These are phyloP conservation scores for Zapus hudsonius DNA, from an alignment of 2,113 vertebrate genomes.

Conservation along the genomic window DNA sequence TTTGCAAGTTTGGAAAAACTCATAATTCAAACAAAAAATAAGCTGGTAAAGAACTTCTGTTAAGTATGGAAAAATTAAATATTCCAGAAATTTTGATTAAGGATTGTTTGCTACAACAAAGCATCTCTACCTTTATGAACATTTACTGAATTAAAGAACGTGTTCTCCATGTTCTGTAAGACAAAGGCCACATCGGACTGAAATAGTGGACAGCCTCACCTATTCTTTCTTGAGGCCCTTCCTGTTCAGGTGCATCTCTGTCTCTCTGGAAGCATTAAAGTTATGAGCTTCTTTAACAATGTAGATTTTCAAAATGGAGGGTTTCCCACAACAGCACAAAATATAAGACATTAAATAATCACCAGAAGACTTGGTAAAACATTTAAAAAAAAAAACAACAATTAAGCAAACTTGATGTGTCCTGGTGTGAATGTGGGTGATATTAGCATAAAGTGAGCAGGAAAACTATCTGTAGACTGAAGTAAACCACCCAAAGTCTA, in stretches of 20 bases:
- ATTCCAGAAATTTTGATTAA: slow-evolving; percentile 90
- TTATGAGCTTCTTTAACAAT: slow-evolving; percentile 89
- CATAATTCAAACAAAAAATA: no score
- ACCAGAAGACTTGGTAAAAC: slow-evolving; percentile 77
- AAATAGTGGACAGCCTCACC: slow-evolving; percentile 90
- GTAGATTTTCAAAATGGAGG: slow-evolving; percentile 81
- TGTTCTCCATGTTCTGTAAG: slow-evolving; percentile 93
- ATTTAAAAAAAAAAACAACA: slow-evolving; percentile 54
- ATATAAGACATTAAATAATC: slow-evolving; percentile 76
- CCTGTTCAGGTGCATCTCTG: slow-evolving; percentile 84
- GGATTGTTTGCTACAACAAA: no score
- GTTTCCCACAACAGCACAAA: slow-evolving; percentile 78
- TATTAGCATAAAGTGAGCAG: no score
- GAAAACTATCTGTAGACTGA: no score
- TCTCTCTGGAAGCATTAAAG: slow-evolving; percentile 88
- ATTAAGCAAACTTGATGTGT: slow-evolving; percentile 82
- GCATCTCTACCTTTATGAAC: slow-evolving; percentile 92
- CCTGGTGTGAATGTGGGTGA: no score
- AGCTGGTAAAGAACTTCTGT: no score
- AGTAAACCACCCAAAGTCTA: no score
- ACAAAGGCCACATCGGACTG: slow-evolving; percentile 94
- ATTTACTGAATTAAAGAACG: slow-evolving; percentile 91
- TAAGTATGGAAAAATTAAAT: no score
- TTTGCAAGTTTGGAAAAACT: slow-evolving; percentile 81
- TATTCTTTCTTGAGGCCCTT: slow-evolving; percentile 85